These are phyloP conservation scores for Pomacea canaliculata DNA, from an alignment of 2,888 invertebrate genomes.

Conservation along the genomic window DNA sequence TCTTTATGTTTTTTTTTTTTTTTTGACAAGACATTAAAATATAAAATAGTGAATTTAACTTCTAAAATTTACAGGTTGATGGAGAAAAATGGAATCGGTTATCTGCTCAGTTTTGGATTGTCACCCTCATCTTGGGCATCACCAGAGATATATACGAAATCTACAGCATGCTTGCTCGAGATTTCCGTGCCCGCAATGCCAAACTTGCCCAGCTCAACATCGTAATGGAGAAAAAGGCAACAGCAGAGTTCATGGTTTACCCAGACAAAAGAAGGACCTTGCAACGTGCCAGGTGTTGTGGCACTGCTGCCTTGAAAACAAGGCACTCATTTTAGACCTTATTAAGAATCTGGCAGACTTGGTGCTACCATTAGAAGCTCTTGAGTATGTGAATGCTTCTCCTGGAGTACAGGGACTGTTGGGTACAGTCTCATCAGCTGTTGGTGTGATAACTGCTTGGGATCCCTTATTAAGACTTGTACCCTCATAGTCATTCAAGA, in stretches of 20 bases:
- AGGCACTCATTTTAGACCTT: conserved; percentile 80
- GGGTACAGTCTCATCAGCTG: conserved; percentile 84
- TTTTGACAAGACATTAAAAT: too few relatives aligned
- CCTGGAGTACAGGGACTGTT: conserved; percentile 83
- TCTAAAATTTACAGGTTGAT: conserved; percentile 67
- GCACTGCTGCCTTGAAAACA: conserved; percentile 48
- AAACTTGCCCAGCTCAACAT: conserved; percentile 39
- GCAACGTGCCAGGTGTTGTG: conserved; percentile 32
- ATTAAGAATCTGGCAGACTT: conserved; percentile 89
- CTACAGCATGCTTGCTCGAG: conserved; percentile 40
- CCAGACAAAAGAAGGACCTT: conserved; percentile 6
- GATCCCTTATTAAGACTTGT: conserved; percentile 83
- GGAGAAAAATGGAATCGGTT: conserved; percentile 81
- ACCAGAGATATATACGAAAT: conserved; percentile 85
- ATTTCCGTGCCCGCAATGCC: conserved; percentile 36
- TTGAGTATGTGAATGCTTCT: conserved; percentile 83
- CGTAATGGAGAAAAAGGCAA: conserved; percentile 41
- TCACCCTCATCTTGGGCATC: conserved; percentile 84
- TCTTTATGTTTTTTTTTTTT: too few relatives aligned
- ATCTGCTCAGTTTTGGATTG: conserved; percentile 82
- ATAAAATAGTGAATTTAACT: too few relatives aligned
- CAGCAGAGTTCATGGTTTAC: conserved; percentile 74
- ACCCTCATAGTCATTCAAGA: conserved; percentile 38
- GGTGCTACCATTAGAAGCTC: conserved; percentile 85
- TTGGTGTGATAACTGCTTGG: conserved; percentile 82